phyloP scores from a whole-genome alignment of 2,888 invertebrate genomes.

The Drosophila quinaria region DNA sequence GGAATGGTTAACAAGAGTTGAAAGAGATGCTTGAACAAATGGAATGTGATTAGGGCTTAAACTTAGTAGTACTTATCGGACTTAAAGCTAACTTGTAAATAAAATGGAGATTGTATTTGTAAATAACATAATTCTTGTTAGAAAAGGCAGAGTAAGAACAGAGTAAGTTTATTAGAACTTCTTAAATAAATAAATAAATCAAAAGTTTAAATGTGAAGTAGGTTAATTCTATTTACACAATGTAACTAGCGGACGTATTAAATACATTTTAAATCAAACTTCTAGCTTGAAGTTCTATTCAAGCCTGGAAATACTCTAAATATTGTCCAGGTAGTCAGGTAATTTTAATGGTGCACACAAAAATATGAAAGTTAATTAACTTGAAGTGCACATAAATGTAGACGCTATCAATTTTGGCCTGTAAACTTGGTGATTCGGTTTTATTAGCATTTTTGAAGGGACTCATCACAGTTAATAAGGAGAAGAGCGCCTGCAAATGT shows the following conservation, averaged over 20 bases:
- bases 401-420: conserved; percentile 22
- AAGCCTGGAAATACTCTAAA: neutral
- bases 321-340: neutral
- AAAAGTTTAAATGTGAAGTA: too few species aligned
- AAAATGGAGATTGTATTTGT: neutral
- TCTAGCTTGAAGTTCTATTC: neutral
- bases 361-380: conserved; percentile 36
- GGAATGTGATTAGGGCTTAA: conserved; percentile 28
- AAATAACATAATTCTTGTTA: neutral
- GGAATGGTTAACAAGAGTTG: conserved; percentile 18
- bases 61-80: conserved; percentile 10
- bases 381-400: conserved; percentile 14
- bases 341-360: conserved; percentile 14
- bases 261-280: too few species aligned
- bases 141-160: neutral
- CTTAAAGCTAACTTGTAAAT: conserved; percentile 4
- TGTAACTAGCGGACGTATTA: too few species aligned
- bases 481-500: conserved; percentile 26
- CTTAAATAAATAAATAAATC: too few species aligned
- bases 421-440: conserved; percentile 36
- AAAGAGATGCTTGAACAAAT: conserved; percentile 38
- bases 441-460: conserved; percentile 47
- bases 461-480: conserved; percentile 42
- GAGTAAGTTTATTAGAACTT: conserved; percentile 6
- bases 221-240: too few species aligned